phyloP scores from a whole-genome alignment of 2,888 invertebrate genomes.

The Lasioglossum lativentre region DNA sequence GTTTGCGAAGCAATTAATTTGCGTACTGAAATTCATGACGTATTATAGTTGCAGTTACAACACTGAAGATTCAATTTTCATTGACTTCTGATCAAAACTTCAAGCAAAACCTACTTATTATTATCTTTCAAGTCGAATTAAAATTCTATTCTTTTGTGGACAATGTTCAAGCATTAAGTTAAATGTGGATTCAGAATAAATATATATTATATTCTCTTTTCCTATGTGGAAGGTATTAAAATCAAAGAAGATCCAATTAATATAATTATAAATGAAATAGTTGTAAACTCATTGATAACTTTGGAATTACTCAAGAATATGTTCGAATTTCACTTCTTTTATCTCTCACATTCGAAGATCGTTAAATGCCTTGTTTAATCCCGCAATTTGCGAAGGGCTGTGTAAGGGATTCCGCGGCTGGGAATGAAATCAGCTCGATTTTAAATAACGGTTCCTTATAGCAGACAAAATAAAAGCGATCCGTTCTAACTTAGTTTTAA shows the following conservation, averaged over 20 bases:
- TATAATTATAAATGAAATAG: background rate
- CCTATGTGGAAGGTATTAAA: background rate
- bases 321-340: background rate
- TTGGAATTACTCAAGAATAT: background rate
- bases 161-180: too few species aligned
- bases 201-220: background rate
- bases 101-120: too few species aligned
- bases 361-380: background rate
- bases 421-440: background rate
- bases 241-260: background rate
- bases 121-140: too few species aligned
- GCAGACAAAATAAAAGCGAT: conserved; percentile 17
- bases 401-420: background rate
- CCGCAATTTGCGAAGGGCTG: background rate
- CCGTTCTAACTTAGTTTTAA: conserved; percentile 25
- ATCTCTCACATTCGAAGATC: background rate
- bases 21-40: background rate
- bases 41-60: background rate
- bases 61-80: background rate
- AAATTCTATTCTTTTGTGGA: too few species aligned
- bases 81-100: too few species aligned
- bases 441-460: background rate
- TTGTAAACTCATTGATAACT: background rate
- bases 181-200: too few species aligned
- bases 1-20: too few species aligned